Conservation (phyloP, 2,888 invertebrate species). For the Neoscelio sp. region DNA sequence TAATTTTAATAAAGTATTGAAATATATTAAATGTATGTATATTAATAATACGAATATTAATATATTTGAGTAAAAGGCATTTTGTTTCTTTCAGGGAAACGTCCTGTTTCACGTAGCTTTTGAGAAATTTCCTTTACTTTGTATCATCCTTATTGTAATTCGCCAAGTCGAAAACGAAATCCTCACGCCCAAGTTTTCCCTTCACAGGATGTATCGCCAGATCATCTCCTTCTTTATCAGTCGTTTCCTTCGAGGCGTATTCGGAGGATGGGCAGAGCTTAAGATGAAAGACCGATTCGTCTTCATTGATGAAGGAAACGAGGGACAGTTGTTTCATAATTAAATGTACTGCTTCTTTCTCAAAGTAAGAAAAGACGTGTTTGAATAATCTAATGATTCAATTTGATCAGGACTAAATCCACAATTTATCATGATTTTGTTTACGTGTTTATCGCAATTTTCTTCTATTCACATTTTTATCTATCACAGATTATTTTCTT, state of each 20-base stretch:
- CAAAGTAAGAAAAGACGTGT: conserved; percentile 17
- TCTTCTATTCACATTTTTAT: background rate
- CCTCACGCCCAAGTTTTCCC: conserved; percentile 32
- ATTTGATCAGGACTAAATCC: conserved; percentile 6
- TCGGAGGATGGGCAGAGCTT: conserved; percentile 35
- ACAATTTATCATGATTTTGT: background rate
- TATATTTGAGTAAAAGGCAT: no score
- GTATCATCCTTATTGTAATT: conserved; percentile 28
- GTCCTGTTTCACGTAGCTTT: background rate
- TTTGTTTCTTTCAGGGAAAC: no score
- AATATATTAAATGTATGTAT: no score
- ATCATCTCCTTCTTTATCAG: conserved; percentile 53
- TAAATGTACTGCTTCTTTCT: conserved; percentile 31
- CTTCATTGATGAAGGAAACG: conserved; percentile 56
- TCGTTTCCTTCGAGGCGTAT: conserved; percentile 25
- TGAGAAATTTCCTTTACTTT: conserved; percentile 13
- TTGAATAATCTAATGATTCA: conserved; percentile 41
- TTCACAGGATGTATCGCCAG: conserved; percentile 38
- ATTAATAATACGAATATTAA: no score
- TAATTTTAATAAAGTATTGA: no score
- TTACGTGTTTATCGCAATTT: background rate
- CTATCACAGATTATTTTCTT: conserved; percentile 1
- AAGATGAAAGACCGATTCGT: conserved; percentile 40
- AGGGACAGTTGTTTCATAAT: conserved; percentile 57
- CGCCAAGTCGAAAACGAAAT: conserved; percentile 34